Evolutionary conservation across 1,140 invertebrate genomes (phyloP).

Genomic region (Atta cephalotes): DNA sequence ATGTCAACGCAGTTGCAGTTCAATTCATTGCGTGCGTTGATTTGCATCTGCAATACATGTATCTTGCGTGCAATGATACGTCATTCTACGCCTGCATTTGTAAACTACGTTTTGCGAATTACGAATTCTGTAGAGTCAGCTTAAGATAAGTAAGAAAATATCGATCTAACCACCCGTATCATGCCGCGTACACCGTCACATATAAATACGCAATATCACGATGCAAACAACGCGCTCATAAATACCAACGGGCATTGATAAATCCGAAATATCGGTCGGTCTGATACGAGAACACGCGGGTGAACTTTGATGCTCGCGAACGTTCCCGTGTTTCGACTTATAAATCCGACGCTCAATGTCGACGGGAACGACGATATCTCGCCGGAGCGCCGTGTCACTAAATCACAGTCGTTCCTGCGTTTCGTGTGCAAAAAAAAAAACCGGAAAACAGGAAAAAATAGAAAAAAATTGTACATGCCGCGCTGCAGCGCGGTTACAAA

Average conservation of each 20-base stretch:
- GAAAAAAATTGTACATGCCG: slow-evolving; percentile 13
- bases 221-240: slow-evolving; percentile 41
- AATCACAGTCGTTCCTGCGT: slow-evolving; percentile 49
- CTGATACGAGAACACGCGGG: slow-evolving; percentile 36
- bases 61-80: too few species aligned
- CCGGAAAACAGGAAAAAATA: background rate
- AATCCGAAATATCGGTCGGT: slow-evolving; percentile 61
- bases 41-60: too few species aligned
- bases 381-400: slow-evolving; percentile 47
- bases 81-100: too few species aligned
- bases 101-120: too few species aligned
- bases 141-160: background rate
- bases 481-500: slow-evolving; percentile 47
- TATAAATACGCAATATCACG: slow-evolving; percentile 39
- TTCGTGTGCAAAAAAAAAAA: slow-evolving; percentile 9
- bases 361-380: slow-evolving; percentile 56
- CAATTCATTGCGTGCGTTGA: too few species aligned
- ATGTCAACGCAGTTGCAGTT: too few species aligned
- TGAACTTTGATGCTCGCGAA: slow-evolving; percentile 30
- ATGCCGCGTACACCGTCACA: background rate
- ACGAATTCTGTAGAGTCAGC: too few species aligned
- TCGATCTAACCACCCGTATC: background rate
- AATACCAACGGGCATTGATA: slow-evolving; percentile 61
- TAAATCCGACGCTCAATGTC: slow-evolving; percentile 66
- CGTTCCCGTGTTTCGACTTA: slow-evolving; percentile 60